Conservation (phyloP, 2,888 invertebrate species). For the Tineola bisselliella region DNA sequence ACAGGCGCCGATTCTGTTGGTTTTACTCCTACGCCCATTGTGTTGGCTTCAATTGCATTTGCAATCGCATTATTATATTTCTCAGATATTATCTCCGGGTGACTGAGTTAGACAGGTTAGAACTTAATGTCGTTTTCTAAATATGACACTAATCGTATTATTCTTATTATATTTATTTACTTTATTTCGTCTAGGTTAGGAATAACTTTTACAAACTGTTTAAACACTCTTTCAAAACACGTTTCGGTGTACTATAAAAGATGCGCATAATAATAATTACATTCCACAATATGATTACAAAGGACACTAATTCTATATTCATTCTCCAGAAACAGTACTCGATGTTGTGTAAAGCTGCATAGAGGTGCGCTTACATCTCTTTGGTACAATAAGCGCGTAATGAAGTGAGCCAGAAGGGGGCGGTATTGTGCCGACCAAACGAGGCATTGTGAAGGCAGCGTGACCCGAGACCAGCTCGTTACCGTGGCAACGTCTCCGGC, state of each 20-base stretch:
- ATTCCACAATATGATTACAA: slow-evolving; percentile 9
- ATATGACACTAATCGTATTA: not conserved
- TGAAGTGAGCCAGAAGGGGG: slow-evolving; percentile 63
- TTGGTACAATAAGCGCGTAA: slow-evolving; percentile 63
- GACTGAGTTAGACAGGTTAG: not conserved
- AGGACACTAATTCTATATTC: slow-evolving; percentile 7
- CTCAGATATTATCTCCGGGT: slow-evolving; percentile 43
- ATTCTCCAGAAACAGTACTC: slow-evolving; percentile 5
- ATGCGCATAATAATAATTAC: not conserved
- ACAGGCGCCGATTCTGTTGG: slow-evolving; percentile 32
- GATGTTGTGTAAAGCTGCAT: not conserved
- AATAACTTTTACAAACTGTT: not conserved
- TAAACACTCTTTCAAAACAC: not conserved
- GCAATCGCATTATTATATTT: slow-evolving; percentile 31
- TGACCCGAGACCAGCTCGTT: slow-evolving; percentile 55
- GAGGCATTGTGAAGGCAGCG: slow-evolving; percentile 46
- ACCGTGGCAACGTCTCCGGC: slow-evolving; percentile 22
- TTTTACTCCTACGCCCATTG: slow-evolving; percentile 61
- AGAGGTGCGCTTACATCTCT: slow-evolving; percentile 17
- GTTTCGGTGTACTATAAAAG: not conserved
- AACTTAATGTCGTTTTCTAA: not conserved
- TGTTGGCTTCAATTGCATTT: slow-evolving; percentile 44
- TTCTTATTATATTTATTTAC: not conserved
- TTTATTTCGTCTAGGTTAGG: not conserved
- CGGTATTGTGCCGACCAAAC: slow-evolving; percentile 57